A percentile compares a stretch with the other conserved stretches of the same genome.
Evolutionary conservation across 2,797 vertebrate genomes (phyloP).

Genomic region (Epinephelus malabaricus): DNA sequence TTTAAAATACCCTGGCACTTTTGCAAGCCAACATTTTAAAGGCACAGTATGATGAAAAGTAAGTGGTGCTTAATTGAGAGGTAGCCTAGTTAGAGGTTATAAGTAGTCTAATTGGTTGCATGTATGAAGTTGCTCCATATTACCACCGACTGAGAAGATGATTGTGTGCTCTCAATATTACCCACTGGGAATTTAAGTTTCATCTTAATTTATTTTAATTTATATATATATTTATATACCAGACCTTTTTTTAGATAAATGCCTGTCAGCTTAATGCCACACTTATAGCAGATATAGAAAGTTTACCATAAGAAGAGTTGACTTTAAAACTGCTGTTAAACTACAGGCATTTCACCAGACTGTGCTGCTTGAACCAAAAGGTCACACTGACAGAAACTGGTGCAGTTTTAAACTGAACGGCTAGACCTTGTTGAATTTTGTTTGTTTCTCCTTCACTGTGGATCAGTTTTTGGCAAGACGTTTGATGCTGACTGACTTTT

Average conservation of each 20-base stretch:
- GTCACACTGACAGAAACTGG: constrained; percentile 1
- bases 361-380: not conserved
- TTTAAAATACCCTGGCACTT: constrained; percentile 1
- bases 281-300: not conserved
- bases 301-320: not conserved
- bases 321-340: constrained; percentile 15
- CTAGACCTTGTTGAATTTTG: not conserved
- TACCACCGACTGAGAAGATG: not conserved
- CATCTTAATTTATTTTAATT: constrained; percentile 4
- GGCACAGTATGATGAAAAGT: not conserved
- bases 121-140: constrained; percentile 15
- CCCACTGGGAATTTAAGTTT: not conserved
- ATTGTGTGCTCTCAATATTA: not conserved
- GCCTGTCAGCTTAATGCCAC: not conserved
- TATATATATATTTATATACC: not conserved
- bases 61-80: constrained; percentile 1
- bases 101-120: not conserved
- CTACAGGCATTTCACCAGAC: not conserved
- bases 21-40: constrained; percentile 14
- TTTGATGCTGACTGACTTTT: not conserved
- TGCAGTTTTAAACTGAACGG: not conserved
- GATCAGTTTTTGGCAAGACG: not conserved
- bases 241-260: constrained; percentile 8
- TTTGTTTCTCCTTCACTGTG: not conserved
- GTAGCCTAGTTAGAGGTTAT: constrained; percentile 25